Evolutionary conservation across 2,888 invertebrate species (phyloP), one percentile per base, ranked within the genome.

Genomic region (Sinodicranocentrus sp.): DNA sequence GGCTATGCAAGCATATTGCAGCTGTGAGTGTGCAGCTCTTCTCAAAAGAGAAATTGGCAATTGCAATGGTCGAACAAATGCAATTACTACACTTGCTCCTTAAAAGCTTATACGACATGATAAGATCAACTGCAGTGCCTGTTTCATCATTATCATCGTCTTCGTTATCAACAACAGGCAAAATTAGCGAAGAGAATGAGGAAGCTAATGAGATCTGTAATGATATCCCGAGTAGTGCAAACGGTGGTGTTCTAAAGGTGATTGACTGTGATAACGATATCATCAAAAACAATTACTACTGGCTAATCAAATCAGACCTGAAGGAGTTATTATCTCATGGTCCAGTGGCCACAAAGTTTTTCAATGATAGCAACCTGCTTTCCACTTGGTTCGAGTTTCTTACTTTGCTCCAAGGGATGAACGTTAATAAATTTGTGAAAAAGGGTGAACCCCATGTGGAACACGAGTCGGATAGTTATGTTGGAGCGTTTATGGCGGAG

Each of bases 241-340:
- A 21, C 54, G 17, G 10, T 28, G 23, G 19, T 33, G 39, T 28
- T 17, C 63, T 82, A 21, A 75, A 94, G 89, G 97, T 98, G 26
- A 97, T 98, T 71, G 97, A 98, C 90, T 98, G 98, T 90, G 95
- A 95, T 21, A 93, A 94, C 87, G 93, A 95, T 84, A 96, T 98
- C 39, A 98, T 98, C 97, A 97, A 97, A 91, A 97, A 98, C 90
- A 98, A 98, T 91, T 98, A 97, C 91, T 98, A 98, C 91, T 99
- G 98, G 98, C 92, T 92, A 3, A 90, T 98, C 2, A 97, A 98
- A 54, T 97, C 97, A 0, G 98, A 99, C 91, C 94, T 99, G 88
- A 98, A 98, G 90, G 98, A 98, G 90, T 95, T 98, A 65, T 92
- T 99, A 15, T 97, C 97, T 0, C 98, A 98, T 90, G 93, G 94